Conservation (phyloP, 2,888 invertebrate species). For the Sycophila texana region DNA sequence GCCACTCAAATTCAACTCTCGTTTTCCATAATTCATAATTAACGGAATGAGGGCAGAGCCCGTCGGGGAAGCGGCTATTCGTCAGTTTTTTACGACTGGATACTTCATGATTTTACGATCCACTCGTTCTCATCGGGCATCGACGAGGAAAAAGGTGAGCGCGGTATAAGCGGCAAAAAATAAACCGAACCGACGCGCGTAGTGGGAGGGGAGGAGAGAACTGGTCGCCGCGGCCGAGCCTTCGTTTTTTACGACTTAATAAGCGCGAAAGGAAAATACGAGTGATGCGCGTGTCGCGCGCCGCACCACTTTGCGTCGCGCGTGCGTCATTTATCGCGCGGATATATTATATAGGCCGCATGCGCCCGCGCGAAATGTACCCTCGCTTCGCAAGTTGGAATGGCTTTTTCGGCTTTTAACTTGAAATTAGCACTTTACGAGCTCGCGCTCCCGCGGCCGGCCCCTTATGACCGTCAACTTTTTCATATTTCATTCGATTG, state of each 20-base stretch:
- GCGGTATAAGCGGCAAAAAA: conserved; percentile 1
- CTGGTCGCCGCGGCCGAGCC: background rate
- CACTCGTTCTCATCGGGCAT: conserved; percentile 38
- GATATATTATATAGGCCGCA: conserved; percentile 27
- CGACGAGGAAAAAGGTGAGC: background rate
- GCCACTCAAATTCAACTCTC: conserved; percentile 42
- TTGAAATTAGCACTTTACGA: conserved; percentile 38
- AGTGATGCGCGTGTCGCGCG: conserved; percentile 23
- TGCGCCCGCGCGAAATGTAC: background rate
- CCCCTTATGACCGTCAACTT: too few relatives aligned
- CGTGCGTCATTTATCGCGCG: conserved; percentile 28
- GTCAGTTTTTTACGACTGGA: conserved; percentile 37
- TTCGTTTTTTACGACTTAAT: conserved; percentile 49
- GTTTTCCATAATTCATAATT: conserved; percentile 47
- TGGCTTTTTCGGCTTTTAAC: conserved; percentile 38
- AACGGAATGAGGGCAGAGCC: conserved; percentile 19
- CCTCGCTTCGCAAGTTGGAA: background rate
- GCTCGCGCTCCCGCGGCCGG: background rate
- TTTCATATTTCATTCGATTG: too few relatives aligned
- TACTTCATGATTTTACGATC: conserved; percentile 47
- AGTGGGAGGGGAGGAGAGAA: background rate
- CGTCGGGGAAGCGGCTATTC: background rate
- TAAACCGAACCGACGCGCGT: background rate
- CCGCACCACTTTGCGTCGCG: background rate
- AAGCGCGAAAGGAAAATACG: conserved; percentile 37